Base-by-base conservation (phyloP, 1,140 invertebrate genomes). In the Lasaia peninsularis region DNA sequence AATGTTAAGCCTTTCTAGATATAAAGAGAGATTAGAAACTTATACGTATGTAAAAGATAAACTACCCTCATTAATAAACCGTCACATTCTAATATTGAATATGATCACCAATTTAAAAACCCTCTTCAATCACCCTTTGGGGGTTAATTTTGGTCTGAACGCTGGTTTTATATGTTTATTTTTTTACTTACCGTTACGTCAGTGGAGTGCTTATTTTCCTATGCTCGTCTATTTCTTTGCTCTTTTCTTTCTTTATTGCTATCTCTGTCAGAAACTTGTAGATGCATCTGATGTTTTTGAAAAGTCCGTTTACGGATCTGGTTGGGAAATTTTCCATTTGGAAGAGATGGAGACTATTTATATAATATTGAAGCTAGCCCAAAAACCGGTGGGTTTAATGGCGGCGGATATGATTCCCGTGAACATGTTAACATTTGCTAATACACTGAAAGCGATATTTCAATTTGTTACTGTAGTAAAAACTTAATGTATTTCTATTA, bases 71-170 rank as follows among this genome's bases (percentile, higher is more conserved):
- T 34, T 83, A 0, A 67, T 81, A 7, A 12, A 44, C 10, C 67
- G 81, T 1, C 81, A 85, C 52, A 49, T 67, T 18, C 49, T 85
- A 28, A 69, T 63, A 16, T 58, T 87, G 37, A 49, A 54, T 21
- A 71, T 69, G 0, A 63, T 78, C 20, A 55, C 73, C 0, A 70
- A 74, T 32, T 40, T 84, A 0, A 78, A 79, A 60, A 52, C 56
- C 5, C 59, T 88, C n/a, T 88, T 83, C 52, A 81, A 76, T 56
- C 59, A 75, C 16, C 73, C 80, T 1, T 63, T 86, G 3, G 84
- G 84, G n/a, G 65, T 86, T 0, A 76, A 86, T 56, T 87, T 84
- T 58, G 4, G 12, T 40, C 16, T 70, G 3, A 55, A 71, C 55
- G 67, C 71, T 10, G 62, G 73, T 5, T 65, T 60, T 2, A 28